Evolutionary conservation across 2,797 vertebrate species (phyloP), one percentile per base, ranked within the genome.

Genomic region (Simalia tracyae): DNA sequence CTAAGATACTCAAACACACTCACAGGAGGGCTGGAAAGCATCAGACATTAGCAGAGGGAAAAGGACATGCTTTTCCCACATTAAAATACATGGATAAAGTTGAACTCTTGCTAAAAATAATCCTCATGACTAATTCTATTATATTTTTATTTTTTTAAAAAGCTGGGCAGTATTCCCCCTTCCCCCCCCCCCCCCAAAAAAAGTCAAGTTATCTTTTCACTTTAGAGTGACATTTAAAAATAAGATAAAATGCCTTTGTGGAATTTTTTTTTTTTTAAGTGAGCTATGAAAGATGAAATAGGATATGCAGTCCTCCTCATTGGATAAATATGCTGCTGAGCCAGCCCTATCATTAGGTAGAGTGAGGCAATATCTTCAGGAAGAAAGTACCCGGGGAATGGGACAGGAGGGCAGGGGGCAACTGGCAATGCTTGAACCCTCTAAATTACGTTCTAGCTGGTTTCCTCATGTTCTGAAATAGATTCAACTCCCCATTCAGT

Each of bases 1-100:
- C 98, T 98, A 97, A 98, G 98, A 98, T 98, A 98, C 98, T 96
- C 97, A 98, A 98, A 98, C 97, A 98, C 97, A 95, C 97, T 97
- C 96, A 46, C 97, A 98, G 98, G 98, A 98, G 98, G 98, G 98
- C 98, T 98, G 98, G 98, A 98, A 98, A 97, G 98, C 98, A 98
- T 98, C 98, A 98, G 98, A 98, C 97, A 97, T 98, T 97, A 98
- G 96, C 97, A 97, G 97, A 98, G 98, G 97, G 97, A 98, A 98
- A 98, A 98, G 98, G 98, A 98, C 98, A 98, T 98, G 98, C 98
- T 99, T 99, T 99, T 99, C 99, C 99, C 99, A 99, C 99, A 99
- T 99, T 99, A 99, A 98, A 98, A 98, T 99, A 98, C 98, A 98
- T 97, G 98, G 98, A 98, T 98, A 98, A 98, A 99, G 98, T 98